Evolutionary conservation across 2,888 invertebrate species (phyloP).

Genomic region (Lepidochrysops patricia): DNA sequence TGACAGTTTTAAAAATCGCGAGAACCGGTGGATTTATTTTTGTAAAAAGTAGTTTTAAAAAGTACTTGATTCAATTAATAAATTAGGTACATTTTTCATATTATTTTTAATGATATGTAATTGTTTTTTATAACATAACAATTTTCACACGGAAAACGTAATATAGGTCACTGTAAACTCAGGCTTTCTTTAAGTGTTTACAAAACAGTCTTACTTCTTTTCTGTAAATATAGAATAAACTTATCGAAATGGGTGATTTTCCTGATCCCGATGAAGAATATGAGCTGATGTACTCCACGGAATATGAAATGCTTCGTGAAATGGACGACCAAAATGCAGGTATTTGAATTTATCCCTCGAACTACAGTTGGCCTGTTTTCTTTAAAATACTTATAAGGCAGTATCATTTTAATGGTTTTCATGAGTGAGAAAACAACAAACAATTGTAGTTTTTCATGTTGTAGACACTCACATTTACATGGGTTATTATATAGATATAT

Average conservation of each 20-base stretch:
- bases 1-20: too few species aligned
- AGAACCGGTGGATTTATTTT: too few species aligned
- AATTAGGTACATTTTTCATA: too few species aligned
- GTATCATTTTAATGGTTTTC: too few species aligned
- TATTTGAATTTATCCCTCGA: slow-evolving; percentile 11
- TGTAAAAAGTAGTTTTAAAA: too few species aligned
- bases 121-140: too few species aligned
- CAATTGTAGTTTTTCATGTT: neutral
- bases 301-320: slow-evolving; percentile 77
- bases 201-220: neutral
- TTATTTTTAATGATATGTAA: too few species aligned
- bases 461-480: too few species aligned
- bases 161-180: neutral
- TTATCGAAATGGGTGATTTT: slow-evolving; percentile 61
- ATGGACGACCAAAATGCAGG: slow-evolving; percentile 40
- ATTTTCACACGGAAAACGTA: too few species aligned
- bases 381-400: neutral
- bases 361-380: neutral
- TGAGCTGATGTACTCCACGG: slow-evolving; percentile 82
- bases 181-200: neutral
- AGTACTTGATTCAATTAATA: too few species aligned
- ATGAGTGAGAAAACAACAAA: too few species aligned
- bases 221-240: neutral
- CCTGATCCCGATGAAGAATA: slow-evolving; percentile 78
- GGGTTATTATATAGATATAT: too few species aligned